Evolutionary conservation across 2,888 invertebrate species (phyloP).

Genomic region (Caenorhabditis macrosperma): DNA sequence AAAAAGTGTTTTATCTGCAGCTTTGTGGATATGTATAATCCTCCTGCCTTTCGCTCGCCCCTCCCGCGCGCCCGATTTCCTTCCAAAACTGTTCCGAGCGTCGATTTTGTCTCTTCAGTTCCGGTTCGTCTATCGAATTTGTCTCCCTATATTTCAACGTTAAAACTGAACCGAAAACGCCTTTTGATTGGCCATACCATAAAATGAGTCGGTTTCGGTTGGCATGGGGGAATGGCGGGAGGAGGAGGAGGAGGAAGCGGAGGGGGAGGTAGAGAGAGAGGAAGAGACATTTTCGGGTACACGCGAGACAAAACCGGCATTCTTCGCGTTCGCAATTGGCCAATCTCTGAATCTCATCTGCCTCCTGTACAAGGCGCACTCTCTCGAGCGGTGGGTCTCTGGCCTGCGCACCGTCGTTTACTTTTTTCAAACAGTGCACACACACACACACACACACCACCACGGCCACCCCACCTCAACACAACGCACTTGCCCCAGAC

Average conservation of each 20-base stretch:
- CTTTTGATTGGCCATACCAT: constrained; percentile 17
- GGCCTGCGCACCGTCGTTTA: constrained; percentile 53
- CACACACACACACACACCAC: constrained; percentile 39
- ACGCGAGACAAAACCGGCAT: constrained; percentile 30
- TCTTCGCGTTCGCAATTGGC: constrained; percentile 50
- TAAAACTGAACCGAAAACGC: too few relatives aligned
- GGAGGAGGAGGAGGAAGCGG: too few relatives aligned
- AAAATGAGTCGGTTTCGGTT: constrained; percentile 13
- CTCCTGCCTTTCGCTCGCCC: constrained; percentile 8
- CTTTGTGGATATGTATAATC: constrained; percentile 45
- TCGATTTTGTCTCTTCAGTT: background rate
- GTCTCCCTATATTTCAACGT: constrained; percentile 7
- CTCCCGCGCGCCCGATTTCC: background rate
- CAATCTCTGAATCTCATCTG: constrained; percentile 16
- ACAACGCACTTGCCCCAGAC: constrained; percentile 52
- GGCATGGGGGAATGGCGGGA: constrained; percentile 6
- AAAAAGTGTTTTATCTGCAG: constrained; percentile 40
- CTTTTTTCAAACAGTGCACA: constrained; percentile 58
- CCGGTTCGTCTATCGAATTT: background rate
- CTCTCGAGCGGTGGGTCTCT: constrained; percentile 29
- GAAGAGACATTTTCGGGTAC: constrained; percentile 35
- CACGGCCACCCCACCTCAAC: constrained; percentile 40
- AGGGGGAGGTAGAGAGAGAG: background rate
- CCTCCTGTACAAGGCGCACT: constrained; percentile 18
- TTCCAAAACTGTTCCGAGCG: constrained; percentile 1